Conservation (phyloP, 2,113 vertebrate species). For the Gadus chalcogrammus region DNA sequence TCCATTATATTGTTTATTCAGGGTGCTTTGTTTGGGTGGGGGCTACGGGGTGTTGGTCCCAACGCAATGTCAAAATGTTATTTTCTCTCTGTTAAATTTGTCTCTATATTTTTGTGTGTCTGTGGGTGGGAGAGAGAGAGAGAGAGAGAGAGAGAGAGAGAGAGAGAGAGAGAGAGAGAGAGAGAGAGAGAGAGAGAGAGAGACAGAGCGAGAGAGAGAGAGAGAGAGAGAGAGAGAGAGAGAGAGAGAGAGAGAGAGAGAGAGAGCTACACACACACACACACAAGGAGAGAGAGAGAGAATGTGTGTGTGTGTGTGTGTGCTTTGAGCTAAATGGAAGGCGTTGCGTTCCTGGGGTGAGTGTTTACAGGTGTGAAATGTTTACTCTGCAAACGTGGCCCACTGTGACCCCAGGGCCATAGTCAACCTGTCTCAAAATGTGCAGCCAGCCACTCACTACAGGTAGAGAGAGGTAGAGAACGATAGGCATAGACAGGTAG, state of each 20-base stretch:
- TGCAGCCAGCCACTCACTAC: background rate
- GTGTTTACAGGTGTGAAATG: slow-evolving; percentile 38
- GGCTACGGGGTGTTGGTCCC: no score
- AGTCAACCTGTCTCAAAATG: slow-evolving; percentile 8
- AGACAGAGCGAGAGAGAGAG: no score
- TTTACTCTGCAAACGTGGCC: slow-evolving; percentile 19
- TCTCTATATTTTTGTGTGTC: no score
- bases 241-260: no score
- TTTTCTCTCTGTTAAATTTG: no score
- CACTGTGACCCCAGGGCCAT: slow-evolving; percentile 26
- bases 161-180: background rate
- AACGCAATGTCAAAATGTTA: no score
- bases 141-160: no score
- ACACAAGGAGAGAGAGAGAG: no score
- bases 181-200: background rate
- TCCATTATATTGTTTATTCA: no score
- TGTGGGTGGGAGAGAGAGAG: background rate
- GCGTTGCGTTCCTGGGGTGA: slow-evolving; percentile 9
- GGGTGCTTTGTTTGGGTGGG: no score
- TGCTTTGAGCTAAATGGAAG: slow-evolving; percentile 39
- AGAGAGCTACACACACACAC: no score
- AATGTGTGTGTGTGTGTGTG: background rate
- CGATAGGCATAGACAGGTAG: background rate
- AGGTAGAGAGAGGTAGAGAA: background rate
- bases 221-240: no score